Percentiles rank a stretch among this genome's conserved stretches.
Conservation (phyloP, 1,140 invertebrate species). For the Hycleus phaleratus region DNA sequence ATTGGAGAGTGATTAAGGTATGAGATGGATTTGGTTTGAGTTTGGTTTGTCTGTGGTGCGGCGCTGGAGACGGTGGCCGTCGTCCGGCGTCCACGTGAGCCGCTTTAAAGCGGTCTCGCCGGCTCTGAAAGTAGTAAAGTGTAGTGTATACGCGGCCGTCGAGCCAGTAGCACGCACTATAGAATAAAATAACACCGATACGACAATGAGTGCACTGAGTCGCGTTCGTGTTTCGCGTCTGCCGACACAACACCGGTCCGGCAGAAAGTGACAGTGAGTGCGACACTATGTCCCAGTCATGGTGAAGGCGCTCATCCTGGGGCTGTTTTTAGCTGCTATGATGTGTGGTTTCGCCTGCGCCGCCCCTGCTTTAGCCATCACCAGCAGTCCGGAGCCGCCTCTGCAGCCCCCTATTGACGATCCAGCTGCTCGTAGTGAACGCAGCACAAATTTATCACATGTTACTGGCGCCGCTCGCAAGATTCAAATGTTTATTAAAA, state of each 20-base stretch:
- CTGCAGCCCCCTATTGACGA: conserved; percentile 27
- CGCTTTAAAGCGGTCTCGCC: not conserved
- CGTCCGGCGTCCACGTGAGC: conserved; percentile 1
- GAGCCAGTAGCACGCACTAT: conserved; percentile 22
- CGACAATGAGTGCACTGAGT: conserved; percentile 23
- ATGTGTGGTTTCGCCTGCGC: conserved; percentile 37
- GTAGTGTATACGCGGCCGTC: conserved; percentile 29
- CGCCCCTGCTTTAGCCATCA: conserved; percentile 18
- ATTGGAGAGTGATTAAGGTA: too few relatives aligned
- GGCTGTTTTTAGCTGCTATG: conserved; percentile 36
- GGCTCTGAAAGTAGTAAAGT: not conserved
- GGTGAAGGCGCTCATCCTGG: conserved; percentile 40
- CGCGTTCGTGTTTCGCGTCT: conserved; percentile 32
- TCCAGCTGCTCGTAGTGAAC: conserved; percentile 45
- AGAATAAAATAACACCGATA: conserved; percentile 5
- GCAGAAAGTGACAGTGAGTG: conserved; percentile 34
- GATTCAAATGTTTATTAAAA: conserved; percentile 73
- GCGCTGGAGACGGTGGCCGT: not conserved
- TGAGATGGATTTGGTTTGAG: too few relatives aligned
- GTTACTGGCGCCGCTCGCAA: conserved; percentile 63
- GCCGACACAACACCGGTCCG: conserved; percentile 21
- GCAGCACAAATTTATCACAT: conserved; percentile 66
- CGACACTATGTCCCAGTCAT: conserved; percentile 41
- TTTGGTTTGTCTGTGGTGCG: too few relatives aligned
- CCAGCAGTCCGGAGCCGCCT: conserved; percentile 19